Conservation (phyloP, 92 coral and sea anemone genomes). For the Pocillopora meandrina region DNA sequence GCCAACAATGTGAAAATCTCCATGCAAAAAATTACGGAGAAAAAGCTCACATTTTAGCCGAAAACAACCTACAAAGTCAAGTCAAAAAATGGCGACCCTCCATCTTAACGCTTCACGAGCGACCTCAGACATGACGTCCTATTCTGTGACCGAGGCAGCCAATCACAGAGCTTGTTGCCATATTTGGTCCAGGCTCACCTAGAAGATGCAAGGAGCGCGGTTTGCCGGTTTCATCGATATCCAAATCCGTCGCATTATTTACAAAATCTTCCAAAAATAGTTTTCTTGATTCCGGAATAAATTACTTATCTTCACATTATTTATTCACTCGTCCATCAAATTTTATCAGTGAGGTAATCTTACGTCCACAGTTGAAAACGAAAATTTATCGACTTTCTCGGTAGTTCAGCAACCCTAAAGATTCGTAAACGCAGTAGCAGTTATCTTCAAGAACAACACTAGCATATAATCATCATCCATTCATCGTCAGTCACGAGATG, state of each 20-base stretch:
- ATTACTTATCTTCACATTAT: constrained; percentile 15
- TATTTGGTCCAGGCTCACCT: constrained; percentile 80
- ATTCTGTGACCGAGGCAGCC: constrained; percentile 77
- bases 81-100: constrained; percentile 75
- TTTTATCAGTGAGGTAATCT: constrained; percentile 11
- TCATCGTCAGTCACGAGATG: neutral
- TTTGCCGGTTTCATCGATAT: constrained; percentile 50
- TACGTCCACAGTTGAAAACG: neutral
- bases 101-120: constrained; percentile 86
- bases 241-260: constrained; percentile 7
- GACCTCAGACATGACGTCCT: constrained; percentile 90
- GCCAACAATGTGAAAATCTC: constrained; percentile 69
- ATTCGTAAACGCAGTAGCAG: neutral
- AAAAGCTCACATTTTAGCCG: constrained; percentile 64
- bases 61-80: constrained; percentile 66
- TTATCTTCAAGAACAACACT: neutral
- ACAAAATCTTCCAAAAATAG: constrained; percentile 33
- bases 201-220: constrained; percentile 71
- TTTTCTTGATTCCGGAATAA: constrained; percentile 12
- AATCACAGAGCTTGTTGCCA: constrained; percentile 79
- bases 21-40: constrained; percentile 60
- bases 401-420: neutral
- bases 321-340: constrained; percentile 11
- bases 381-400: neutral
- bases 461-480: neutral